Evolutionary conservation across 2,797 vertebrate species (phyloP).

Genomic region (Rhinichthys osculus): DNA sequence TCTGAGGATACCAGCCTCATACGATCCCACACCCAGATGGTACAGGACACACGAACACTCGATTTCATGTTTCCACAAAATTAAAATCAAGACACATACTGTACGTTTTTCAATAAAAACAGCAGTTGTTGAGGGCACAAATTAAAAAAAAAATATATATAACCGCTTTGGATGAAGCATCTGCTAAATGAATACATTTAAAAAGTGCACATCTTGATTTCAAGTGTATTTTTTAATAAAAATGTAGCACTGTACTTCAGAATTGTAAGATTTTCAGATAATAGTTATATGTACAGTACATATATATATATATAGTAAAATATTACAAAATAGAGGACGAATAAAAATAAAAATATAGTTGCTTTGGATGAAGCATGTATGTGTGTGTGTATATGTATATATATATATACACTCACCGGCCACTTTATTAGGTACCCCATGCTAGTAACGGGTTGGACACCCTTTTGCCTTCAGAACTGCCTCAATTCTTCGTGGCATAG

Average conservation of each 20-base stretch:
- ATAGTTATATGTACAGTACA: too few relatives aligned
- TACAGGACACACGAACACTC: conserved; percentile 48
- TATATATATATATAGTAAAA: too few relatives aligned
- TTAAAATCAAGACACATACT: background rate
- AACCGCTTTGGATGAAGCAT: background rate
- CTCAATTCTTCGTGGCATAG: too few relatives aligned
- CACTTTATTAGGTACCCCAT: too few relatives aligned
- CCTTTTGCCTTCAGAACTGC: too few relatives aligned
- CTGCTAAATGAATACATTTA: background rate
- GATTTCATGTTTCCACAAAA: background rate
- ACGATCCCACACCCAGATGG: conserved; percentile 81
- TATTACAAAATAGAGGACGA: too few relatives aligned
- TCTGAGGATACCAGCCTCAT: conserved; percentile 79
- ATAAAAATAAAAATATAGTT: too few relatives aligned
- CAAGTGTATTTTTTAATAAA: background rate
- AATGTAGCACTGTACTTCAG: background rate
- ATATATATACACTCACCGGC: too few relatives aligned
- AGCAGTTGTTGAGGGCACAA: background rate
- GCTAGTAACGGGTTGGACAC: too few relatives aligned
- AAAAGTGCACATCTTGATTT: background rate
- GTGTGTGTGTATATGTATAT: too few relatives aligned
- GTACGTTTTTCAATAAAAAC: too few relatives aligned
- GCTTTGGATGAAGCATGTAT: too few relatives aligned
- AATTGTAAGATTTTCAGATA: background rate
- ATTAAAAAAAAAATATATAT: background rate